Conservation (phyloP, 2,113 vertebrate species). For the Oceanodroma tethys region DNA sequence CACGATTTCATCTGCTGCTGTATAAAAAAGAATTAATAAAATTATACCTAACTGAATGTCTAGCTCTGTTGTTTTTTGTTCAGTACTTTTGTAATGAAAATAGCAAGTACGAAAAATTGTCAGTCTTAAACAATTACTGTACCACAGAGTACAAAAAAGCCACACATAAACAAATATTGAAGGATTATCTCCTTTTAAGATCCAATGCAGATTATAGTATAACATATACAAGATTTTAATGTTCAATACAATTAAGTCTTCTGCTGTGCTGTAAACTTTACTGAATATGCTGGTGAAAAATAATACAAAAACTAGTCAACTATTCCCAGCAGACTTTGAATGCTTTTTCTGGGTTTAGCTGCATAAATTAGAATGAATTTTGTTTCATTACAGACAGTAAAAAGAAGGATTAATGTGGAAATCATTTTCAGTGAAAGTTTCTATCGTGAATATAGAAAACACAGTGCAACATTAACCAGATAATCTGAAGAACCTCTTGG, state of each 20-base stretch:
- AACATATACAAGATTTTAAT: background rate
- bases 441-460: background rate
- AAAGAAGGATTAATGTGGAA: background rate
- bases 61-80: background rate
- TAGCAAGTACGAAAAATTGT: background rate
- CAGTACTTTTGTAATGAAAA: background rate
- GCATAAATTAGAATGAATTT: background rate
- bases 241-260: background rate
- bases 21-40: background rate
- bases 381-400: background rate
- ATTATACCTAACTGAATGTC: background rate
- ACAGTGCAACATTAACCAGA: background rate
- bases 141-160: background rate
- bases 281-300: background rate
- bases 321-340: background rate
- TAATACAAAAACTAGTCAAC: background rate
- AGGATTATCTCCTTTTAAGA: background rate
- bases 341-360: background rate
- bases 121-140: background rate
- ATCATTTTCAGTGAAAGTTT: background rate
- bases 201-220: background rate
- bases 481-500: background rate
- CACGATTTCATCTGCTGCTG: background rate
- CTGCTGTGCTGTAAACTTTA: background rate
- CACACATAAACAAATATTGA: background rate